Base-by-base conservation (phyloP, 2,113 vertebrate species). In the Uropsilus gracilis region DNA sequence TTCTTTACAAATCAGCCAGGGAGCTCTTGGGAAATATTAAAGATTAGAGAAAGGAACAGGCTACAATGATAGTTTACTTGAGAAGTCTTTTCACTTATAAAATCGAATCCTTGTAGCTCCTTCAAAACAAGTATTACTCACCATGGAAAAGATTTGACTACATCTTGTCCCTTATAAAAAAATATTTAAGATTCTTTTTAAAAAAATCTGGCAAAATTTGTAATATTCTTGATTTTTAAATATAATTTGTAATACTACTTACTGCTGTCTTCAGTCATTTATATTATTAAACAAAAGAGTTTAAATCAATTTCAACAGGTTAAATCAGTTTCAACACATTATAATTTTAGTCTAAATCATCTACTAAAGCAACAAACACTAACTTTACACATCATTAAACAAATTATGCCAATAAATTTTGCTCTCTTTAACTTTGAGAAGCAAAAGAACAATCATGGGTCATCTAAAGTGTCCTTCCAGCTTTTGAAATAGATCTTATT, bases 391-490 rank as follows among this genome's bases (percentile, higher is more conserved):
- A 32, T 50, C 10, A 68, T 32, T 66, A 12, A 64, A 42, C 48
- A 16, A n/a, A 53, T 59, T 73, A 94, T 75, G n/a, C 44, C 90
- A 66, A 82, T 18, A 63, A 76, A 61, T 44, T 39, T 30, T 90
- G 13, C 71, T 94, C 18, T 71, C 61, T 94, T 96, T 90, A 93
- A 85, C 72, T 94, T 46, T 92, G 75, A 89, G 44, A 83, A 84
- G 32, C 18, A 66, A 32, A 44, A 89, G 63, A 92, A 82, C 34
- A 75, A 77, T 90, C 80, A 42, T 26, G 34, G 69, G 72, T 75
- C 66, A 95, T 37, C 63, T 87, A 91, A 83, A 78, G 64, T 50
- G 77, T 42, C 81, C 72, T 91, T 77, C 42, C 6, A 71, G 28
- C 46, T 84, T 89, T 16, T 55, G 32, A 37, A 91, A 72, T 80